Evolutionary conservation across 2,797 vertebrate genomes (phyloP), one percentile per base, ranked within the genome.

Genomic region (Fundulus diaphanus): DNA sequence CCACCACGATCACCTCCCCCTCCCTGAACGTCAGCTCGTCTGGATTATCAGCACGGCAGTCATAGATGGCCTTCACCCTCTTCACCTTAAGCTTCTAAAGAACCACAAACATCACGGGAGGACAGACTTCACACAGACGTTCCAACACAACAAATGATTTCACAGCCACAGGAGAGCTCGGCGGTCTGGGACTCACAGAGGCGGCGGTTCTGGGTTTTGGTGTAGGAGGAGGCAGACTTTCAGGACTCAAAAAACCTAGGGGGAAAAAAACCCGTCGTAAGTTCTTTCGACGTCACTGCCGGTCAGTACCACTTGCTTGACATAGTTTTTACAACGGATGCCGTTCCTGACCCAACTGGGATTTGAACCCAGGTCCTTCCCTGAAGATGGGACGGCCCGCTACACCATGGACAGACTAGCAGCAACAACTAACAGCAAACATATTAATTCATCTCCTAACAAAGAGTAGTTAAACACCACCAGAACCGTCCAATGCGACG

Each of bases 1-100:
- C 97, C 57, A 99, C 97, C 51, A 99, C 90, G 59, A 99, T 98
- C 83, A 98, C 95, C 49, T 99, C 98, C 31, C 98, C 98, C 87
- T 98, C 97, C 0, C 56, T 87, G 92, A 99, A 99, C 0, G 98
- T 97, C 76, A 99, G 91, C 92, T 99, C 98, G 5, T 99, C 98
- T 0, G 96, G 95, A 82, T 99, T 96, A 91, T 99, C 98, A 0
- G 98, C 98, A 27, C 82, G 81, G 48, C 98, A 99, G 88, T 97
- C 96, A 84, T 98, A 99, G 82, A 99, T 96, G 52, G 98, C 97
- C 90, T 97, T 98, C 72, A 98, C 98, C 73, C 97, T 91, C 92
- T 97, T 94, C 42, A 94, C 95, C 87, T 96, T 97, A 49, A 90
- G 92, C 92, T 96, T 97, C 97, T 98, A 9, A 12, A 75, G n/a